Conservation (phyloP, 2,113 vertebrate genomes). For the Corythaixoides concolor region DNA sequence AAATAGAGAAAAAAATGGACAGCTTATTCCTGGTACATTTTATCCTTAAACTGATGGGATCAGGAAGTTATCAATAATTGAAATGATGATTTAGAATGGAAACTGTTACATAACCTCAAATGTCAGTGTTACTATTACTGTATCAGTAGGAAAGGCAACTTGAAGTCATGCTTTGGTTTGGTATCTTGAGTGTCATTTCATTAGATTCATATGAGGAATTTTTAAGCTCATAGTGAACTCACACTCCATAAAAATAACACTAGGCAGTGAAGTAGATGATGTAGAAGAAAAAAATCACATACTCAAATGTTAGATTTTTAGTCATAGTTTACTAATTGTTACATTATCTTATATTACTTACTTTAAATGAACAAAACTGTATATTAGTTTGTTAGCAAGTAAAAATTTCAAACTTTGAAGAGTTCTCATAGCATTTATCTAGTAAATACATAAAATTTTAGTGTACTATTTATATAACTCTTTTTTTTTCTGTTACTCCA, state of each 20-base stretch:
- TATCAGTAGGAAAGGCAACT: neutral
- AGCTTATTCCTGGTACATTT: neutral
- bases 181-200: neutral
- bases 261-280: neutral
- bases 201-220: neutral
- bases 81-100: neutral
- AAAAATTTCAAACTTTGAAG: neutral
- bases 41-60: neutral
- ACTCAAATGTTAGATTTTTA: neutral
- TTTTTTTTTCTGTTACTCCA: neutral
- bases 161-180: neutral
- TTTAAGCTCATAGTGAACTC: neutral
- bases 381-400: neutral
- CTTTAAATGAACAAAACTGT: neutral
- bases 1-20: neutral
- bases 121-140: neutral
- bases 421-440: neutral
- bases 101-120: neutral
- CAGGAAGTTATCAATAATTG: neutral
- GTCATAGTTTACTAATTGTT: neutral
- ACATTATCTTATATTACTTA: neutral
- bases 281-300: neutral
- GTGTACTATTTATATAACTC: neutral
- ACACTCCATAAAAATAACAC: neutral
- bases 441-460: neutral